Percentiles rank a stretch among this genome's conserved stretches.
These are phyloP conservation scores for Homalodisca vitripennis DNA, from an alignment of 1,140 invertebrate species.

Conservation along the genomic window DNA sequence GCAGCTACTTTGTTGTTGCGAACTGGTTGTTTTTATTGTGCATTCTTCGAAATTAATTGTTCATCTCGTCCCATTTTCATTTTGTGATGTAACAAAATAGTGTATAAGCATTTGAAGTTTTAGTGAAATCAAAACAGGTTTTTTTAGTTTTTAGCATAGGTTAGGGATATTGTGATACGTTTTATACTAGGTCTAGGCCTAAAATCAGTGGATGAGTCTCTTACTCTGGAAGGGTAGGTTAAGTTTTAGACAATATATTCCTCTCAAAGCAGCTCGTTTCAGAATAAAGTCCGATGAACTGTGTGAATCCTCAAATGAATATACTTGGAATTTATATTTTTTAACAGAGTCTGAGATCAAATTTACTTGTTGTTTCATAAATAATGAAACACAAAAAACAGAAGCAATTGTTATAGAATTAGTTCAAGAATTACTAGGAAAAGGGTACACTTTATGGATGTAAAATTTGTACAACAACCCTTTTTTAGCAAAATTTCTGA, in stretches of 20 bases:
- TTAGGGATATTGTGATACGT: no score
- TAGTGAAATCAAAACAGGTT: no score
- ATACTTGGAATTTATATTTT: conserved; percentile 43
- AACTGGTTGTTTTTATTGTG: no score
- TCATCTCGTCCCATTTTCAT: no score
- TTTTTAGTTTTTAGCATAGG: no score
- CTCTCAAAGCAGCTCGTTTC: conserved; percentile 43
- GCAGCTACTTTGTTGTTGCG: no score
- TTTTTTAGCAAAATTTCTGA: background rate
- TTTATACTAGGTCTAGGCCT: no score
- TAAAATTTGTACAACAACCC: background rate
- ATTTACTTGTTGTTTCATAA: background rate
- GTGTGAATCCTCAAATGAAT: conserved; percentile 42
- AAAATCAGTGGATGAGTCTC: conserved; percentile 44
- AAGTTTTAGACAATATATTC: conserved; percentile 45
- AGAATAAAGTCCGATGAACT: conserved; percentile 44
- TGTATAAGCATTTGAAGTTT: no score
- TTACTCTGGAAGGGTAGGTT: conserved; percentile 45
- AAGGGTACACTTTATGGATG: background rate
- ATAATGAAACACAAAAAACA: background rate
- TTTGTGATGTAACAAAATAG: no score
- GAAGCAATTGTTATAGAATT: conserved; percentile 6
- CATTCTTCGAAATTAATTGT: no score
- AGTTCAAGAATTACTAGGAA: background rate
- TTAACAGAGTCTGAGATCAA: conserved; percentile 35